Conservation (phyloP, 2,797 vertebrate species). For the Acrossocheilus wenchowensis region DNA sequence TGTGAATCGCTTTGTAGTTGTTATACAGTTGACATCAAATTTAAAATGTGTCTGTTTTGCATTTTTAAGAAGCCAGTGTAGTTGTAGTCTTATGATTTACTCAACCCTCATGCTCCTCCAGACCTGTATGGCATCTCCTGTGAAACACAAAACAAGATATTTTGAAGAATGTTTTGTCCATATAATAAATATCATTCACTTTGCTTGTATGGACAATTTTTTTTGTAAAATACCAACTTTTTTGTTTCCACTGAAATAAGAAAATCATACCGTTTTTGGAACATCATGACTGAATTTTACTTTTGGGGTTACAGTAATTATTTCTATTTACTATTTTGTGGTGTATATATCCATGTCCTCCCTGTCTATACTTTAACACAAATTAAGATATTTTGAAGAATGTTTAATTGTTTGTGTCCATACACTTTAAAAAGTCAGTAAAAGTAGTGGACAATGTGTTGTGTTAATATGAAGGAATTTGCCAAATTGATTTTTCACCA, state of each 20-base stretch:
- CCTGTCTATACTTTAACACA: background rate
- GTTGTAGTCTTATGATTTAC: background rate
- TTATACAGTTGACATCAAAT: constrained; percentile 1
- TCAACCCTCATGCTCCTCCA: background rate
- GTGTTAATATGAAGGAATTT: background rate
- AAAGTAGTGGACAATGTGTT: background rate
- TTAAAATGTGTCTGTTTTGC: constrained; percentile 1
- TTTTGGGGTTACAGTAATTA: too few species aligned
- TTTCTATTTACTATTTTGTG: background rate
- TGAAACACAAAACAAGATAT: background rate
- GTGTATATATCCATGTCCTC: background rate
- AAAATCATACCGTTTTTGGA: background rate
- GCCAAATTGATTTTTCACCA: background rate
- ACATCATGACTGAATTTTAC: background rate
- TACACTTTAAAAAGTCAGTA: background rate
- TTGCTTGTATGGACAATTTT: background rate
- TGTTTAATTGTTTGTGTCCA: background rate
- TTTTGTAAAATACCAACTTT: too few species aligned
- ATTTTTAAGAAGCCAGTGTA: background rate
- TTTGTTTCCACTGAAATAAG: background rate
- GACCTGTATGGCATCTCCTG: background rate
- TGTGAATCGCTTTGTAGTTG: constrained; percentile 3
- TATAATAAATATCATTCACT: background rate
- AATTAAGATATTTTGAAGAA: background rate
- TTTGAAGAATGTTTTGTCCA: background rate